These are phyloP conservation scores for Lasioglossum vierecki DNA, from an alignment of 2,888 invertebrate species.

Conservation along the genomic window DNA sequence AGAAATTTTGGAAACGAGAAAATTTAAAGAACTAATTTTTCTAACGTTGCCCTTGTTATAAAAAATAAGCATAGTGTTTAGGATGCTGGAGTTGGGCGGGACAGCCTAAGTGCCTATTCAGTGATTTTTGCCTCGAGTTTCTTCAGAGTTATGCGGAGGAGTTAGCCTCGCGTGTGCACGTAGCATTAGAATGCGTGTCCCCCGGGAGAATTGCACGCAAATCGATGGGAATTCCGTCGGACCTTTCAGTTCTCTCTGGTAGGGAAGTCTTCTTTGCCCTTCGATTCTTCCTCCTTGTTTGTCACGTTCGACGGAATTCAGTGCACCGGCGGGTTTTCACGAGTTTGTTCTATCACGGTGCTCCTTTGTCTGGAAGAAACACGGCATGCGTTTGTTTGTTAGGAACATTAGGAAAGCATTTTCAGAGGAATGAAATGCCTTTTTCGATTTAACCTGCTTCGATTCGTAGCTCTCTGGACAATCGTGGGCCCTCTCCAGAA, in stretches of 20 bases:
- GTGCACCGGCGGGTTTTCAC: background rate
- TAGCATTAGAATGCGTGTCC: slow-evolving; percentile 33
- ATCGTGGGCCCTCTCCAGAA: background rate
- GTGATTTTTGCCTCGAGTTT: background rate
- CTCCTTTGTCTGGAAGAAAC: slow-evolving; percentile 16
- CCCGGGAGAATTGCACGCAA: background rate
- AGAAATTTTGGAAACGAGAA: too few species aligned
- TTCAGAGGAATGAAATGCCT: background rate
- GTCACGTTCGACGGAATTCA: slow-evolving; percentile 32
- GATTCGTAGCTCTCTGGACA: background rate
- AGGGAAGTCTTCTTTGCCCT: background rate
- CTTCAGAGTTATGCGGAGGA: background rate
- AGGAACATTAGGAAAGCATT: slow-evolving; percentile 1
- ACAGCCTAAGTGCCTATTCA: background rate
- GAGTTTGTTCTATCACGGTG: slow-evolving; percentile 6
- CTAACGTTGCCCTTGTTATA: background rate
- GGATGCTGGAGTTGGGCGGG: background rate
- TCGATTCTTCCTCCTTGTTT: slow-evolving; percentile 33
- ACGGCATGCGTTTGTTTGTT: background rate
- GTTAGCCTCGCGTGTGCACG: background rate
- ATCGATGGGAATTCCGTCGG: slow-evolving; percentile 24
- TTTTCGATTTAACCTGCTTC: background rate
- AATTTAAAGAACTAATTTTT: too few species aligned
- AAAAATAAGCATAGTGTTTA: background rate
- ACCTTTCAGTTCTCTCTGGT: slow-evolving; percentile 8